phyloP scores from a whole-genome alignment of 2,113 vertebrate species.

The Sander lucioperca region DNA sequence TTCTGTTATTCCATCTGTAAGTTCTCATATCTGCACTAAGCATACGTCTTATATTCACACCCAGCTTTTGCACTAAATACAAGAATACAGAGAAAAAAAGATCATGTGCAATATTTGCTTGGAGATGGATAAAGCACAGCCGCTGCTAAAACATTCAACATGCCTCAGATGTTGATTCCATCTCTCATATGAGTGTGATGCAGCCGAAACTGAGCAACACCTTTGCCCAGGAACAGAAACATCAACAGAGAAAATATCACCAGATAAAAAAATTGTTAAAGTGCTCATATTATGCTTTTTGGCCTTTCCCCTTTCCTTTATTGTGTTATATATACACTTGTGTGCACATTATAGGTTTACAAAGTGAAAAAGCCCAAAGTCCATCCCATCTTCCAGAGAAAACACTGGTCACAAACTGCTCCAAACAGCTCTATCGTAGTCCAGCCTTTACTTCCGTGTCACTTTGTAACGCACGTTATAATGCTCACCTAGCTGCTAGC shows the following conservation, averaged over 20 bases:
- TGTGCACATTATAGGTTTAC: too few species aligned
- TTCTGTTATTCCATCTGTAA: constrained; percentile 10
- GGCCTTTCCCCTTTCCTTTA: too few species aligned
- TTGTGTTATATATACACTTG: too few species aligned
- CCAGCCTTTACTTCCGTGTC: too few species aligned
- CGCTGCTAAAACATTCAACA: constrained; percentile 64
- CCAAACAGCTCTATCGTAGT: too few species aligned
- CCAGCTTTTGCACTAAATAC: constrained; percentile 2
- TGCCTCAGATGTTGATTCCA: constrained; percentile 71
- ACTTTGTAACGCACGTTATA: too few species aligned
- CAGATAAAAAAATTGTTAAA: constrained; percentile 3
- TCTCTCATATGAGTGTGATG: constrained; percentile 51
- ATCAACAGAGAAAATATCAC: constrained; percentile 21
- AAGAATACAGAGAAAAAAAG: constrained; percentile 24
- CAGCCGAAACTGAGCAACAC: constrained; percentile 34
- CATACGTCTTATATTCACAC: constrained; percentile 11
- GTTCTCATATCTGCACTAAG: neutral
- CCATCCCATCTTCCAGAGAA: too few species aligned
- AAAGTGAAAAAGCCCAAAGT: too few species aligned
- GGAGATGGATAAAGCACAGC: constrained; percentile 67
- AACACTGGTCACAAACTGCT: too few species aligned
- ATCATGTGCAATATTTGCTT: constrained; percentile 30
- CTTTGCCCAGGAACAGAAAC: constrained; percentile 29
- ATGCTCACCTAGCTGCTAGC: too few species aligned
- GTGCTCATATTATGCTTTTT: too few species aligned